Base-by-base conservation (phyloP, 35 echinoderm and acorn worm genomes). In the Lytechinus variegatus region DNA sequence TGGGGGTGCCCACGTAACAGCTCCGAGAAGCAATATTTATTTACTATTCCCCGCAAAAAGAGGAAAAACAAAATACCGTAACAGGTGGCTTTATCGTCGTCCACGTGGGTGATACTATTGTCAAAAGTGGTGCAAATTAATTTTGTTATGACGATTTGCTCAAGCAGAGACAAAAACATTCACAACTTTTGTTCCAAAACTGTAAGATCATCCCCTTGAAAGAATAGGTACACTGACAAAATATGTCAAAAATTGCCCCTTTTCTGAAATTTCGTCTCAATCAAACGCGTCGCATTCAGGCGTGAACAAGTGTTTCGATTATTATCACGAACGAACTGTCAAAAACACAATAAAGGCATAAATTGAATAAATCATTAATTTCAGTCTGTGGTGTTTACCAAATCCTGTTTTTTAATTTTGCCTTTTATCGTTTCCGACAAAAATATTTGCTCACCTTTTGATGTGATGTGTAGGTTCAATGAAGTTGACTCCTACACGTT, bases 401-500 rank as follows among this genome's bases (percentile, higher is more conserved):
- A 24, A 79, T 79, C 19, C 66, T 79, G 66, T 79, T 79, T 79
- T 79, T 58, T 4, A 19, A 79, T 19, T 79, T 79, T 79, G 6
- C 66, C 66, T 79, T 79, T 79, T 3, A 79, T 79, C 66, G 21
- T 24, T 24, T 79, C 66, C 66, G 66, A 79, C 66, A 5, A 79
- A 79, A 79, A 79, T 79, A 79, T 79, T 79, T 79, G 66, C 66
- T 24, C 66, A 79, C 66, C 66, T n/a, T 79, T 79, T n/a, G 66
- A 79, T 24, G n/a, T 24, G 19, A 24, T 24, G 19, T 24, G 3
- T 4, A 24, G 6, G 16, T 19, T 5, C 66, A 79, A 79, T 79
- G 3, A 24, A 79, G 66, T 14, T 79, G 66, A 79, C 66, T 79
- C 66, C 66, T 79, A 79, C 66, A 79, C 66, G 16, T 79, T 79